Percentiles rank a stretch among this genome's conserved stretches.
Conservation (phyloP, 2,888 invertebrate species). For the Pseudoips prasinana region DNA sequence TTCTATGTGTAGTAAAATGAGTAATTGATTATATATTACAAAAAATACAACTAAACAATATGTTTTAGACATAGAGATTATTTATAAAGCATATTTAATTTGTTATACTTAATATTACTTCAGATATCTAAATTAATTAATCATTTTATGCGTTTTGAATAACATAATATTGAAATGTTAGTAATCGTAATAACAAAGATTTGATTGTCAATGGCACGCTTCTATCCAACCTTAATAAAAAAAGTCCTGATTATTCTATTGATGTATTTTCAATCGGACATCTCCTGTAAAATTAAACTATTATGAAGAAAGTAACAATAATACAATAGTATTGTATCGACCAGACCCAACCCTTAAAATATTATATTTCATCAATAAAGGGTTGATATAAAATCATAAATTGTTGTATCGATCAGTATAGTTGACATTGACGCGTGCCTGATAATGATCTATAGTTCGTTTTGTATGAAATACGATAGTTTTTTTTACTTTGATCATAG, state of each 20-base stretch:
- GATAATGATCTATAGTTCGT: slow-evolving; percentile 61
- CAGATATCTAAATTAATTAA: no score
- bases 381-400: slow-evolving; percentile 53
- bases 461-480: slow-evolving; percentile 54
- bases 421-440: slow-evolving; percentile 61
- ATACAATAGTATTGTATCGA: slow-evolving; percentile 48
- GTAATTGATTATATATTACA: no score
- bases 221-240: no score
- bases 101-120: no score
- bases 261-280: slow-evolving; percentile 29
- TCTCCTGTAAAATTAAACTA: slow-evolving; percentile 35
- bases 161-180: no score
- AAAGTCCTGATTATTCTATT: slow-evolving; percentile 23
- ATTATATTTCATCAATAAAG: slow-evolving; percentile 66
- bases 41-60: no score
- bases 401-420: slow-evolving; percentile 54
- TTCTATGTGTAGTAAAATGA: no score
- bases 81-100: no score
- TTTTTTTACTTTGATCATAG: slow-evolving; percentile 57
- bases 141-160: no score
- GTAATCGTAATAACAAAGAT: no score
- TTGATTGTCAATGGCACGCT: no score
- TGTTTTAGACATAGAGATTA: no score
- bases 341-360: slow-evolving; percentile 72
- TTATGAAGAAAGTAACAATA: slow-evolving; percentile 37